Conservation (phyloP, 1,140 invertebrate genomes). For the Drosophila virilis region DNA sequence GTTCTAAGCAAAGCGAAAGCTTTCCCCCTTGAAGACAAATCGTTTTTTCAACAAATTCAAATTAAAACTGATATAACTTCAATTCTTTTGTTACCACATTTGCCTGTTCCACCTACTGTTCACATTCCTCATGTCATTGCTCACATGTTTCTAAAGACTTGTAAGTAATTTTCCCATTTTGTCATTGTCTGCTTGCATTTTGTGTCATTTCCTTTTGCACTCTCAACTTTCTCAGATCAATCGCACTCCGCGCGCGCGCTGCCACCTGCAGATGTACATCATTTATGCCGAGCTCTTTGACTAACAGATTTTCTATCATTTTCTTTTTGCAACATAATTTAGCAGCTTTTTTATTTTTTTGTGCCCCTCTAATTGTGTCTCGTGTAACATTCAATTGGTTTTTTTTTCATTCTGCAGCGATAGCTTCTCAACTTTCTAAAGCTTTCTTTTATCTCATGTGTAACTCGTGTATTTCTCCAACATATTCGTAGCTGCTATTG, state of each 20-base stretch:
- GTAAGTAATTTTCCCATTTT: conserved; percentile 7
- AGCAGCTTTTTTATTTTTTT: conserved; percentile 22
- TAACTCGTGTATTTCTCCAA: conserved; percentile 6
- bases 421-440: conserved; percentile 51
- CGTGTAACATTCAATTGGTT: conserved; percentile 60
- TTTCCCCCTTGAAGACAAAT: too few relatives aligned
- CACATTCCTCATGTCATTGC: neutral
- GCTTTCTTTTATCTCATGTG: conserved; percentile 31
- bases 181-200: neutral
- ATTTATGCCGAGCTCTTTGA: neutral
- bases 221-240: conserved; percentile 3
- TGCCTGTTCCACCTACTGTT: too few relatives aligned
- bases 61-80: too few relatives aligned
- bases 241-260: neutral
- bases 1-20: too few relatives aligned
- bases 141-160: neutral
- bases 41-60: too few relatives aligned
- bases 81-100: neutral
- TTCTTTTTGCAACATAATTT: conserved; percentile 21
- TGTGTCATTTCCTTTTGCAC: neutral
- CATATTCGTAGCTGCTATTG: conserved; percentile 16
- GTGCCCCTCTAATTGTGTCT: conserved; percentile 64
- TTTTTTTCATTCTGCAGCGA: conserved; percentile 40
- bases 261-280: neutral
- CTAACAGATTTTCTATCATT: neutral